Conservation (phyloP, 2,113 vertebrate genomes). For the Mellivora capensis region DNA sequence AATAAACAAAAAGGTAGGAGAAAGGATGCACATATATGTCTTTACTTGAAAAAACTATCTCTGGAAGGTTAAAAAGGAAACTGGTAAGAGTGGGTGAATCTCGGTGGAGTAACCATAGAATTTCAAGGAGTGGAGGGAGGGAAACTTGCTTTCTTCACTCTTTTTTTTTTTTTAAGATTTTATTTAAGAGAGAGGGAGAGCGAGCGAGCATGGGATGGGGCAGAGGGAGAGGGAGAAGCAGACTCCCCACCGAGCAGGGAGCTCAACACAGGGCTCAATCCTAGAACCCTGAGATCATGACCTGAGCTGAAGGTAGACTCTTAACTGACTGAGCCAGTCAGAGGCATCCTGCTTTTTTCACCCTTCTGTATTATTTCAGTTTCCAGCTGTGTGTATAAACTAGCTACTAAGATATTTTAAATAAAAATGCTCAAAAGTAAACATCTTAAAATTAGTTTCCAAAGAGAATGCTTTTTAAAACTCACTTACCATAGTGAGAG, state of each 20-base stretch:
- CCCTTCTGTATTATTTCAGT: not conserved
- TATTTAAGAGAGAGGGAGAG: not conserved
- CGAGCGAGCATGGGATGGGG: not conserved
- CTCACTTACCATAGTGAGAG: not conserved
- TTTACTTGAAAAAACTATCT: constrained; percentile 18
- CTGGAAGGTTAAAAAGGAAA: not conserved
- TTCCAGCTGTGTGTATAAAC: not conserved
- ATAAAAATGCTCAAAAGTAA: not conserved
- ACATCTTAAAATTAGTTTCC: constrained; percentile 8
- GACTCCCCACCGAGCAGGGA: not conserved
- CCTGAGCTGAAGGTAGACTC: not conserved
- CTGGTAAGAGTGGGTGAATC: not conserved
- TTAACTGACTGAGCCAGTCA: not conserved
- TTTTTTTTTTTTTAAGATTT: not conserved
- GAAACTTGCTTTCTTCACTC: not conserved
- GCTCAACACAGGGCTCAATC: not conserved
- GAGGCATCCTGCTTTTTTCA: not conserved
- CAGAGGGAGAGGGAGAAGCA: not conserved
- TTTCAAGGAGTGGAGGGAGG: not conserved
- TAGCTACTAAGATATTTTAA: not conserved
- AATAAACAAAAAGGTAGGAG: not conserved
- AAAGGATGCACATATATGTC: not conserved
- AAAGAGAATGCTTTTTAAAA: not conserved
- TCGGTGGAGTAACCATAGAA: not conserved
- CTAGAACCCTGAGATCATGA: not conserved